These are phyloP conservation scores for Tigriopus californicus DNA, from an alignment of 2,888 invertebrate species.

Conservation along the genomic window DNA sequence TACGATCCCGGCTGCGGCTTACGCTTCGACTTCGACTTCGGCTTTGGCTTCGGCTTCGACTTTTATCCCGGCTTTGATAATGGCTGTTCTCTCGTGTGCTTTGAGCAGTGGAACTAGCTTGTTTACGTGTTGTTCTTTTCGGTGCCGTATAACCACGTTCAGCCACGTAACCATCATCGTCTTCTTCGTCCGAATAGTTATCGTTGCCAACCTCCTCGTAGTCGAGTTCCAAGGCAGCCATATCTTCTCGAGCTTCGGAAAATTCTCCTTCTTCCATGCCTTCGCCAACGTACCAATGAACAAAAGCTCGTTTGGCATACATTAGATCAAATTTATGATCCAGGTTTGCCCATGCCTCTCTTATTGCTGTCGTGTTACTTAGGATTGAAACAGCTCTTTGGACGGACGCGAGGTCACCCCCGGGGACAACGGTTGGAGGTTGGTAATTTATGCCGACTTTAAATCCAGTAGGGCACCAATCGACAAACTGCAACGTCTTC, in stretches of 20 bases:
- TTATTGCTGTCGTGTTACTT: constrained; percentile 37
- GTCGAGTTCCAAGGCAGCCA: constrained; percentile 12
- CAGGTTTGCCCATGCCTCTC: constrained; percentile 37
- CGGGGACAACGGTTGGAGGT: constrained; percentile 83
- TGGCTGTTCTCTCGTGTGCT: too few species aligned
- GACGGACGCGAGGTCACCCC: constrained; percentile 53
- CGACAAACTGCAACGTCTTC: constrained; percentile 32
- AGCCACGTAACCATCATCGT: neutral
- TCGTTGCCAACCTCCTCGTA: constrained; percentile 13
- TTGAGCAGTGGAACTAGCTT: too few species aligned
- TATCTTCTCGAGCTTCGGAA: constrained; percentile 11
- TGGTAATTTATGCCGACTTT: constrained; percentile 68
- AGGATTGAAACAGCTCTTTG: constrained; percentile 37
- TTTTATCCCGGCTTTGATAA: too few species aligned
- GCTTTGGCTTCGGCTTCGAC: too few species aligned
- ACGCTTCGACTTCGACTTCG: too few species aligned
- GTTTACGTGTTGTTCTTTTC: too few species aligned
- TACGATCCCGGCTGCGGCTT: too few species aligned
- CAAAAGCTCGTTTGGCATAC: constrained; percentile 36
- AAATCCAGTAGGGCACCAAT: constrained; percentile 35
- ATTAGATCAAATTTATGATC: constrained; percentile 38
- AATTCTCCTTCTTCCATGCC: constrained; percentile 16
- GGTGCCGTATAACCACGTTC: too few species aligned
- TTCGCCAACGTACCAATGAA: constrained; percentile 32
- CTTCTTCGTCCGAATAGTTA: neutral